Evolutionary conservation across 2,113 vertebrate genomes (phyloP).

Genomic region (Albula glossodonta): DNA sequence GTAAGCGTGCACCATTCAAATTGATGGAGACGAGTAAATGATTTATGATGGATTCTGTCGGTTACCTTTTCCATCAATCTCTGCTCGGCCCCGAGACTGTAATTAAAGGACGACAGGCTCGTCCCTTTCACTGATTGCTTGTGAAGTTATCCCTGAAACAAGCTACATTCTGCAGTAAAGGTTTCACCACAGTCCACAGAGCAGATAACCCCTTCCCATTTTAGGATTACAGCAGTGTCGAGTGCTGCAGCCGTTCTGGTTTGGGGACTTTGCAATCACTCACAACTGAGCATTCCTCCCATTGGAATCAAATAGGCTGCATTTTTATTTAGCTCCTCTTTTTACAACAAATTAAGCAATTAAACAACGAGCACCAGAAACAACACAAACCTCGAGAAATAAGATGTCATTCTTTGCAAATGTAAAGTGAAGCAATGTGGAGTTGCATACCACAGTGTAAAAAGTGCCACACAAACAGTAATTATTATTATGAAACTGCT

Average conservation of each 20-base stretch:
- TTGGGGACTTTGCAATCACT: background rate
- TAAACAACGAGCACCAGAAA: background rate
- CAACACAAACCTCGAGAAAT: background rate
- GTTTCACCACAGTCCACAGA: background rate
- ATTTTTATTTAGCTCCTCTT: background rate
- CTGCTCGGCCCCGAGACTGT: constrained; percentile 13
- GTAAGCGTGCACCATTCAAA: constrained; percentile 17
- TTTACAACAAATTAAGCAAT: background rate
- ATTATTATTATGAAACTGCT: background rate
- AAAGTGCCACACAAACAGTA: background rate
- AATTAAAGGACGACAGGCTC: background rate
- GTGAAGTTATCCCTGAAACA: constrained; percentile 11
- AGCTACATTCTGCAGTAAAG: background rate
- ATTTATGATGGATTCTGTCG: constrained; percentile 31
- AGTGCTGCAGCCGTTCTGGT: background rate
- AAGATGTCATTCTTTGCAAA: background rate
- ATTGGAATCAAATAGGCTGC: background rate
- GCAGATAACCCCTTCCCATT: background rate
- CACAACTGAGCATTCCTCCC: background rate
- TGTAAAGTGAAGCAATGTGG: background rate
- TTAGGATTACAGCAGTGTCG: background rate
- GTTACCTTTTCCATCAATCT: constrained; percentile 37
- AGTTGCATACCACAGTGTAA: background rate
- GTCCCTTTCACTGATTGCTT: constrained; percentile 22
- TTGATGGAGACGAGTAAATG: constrained; percentile 23